Base-by-base conservation (phyloP, 2,113 vertebrate genomes). In the Mionectes macconnelli region DNA sequence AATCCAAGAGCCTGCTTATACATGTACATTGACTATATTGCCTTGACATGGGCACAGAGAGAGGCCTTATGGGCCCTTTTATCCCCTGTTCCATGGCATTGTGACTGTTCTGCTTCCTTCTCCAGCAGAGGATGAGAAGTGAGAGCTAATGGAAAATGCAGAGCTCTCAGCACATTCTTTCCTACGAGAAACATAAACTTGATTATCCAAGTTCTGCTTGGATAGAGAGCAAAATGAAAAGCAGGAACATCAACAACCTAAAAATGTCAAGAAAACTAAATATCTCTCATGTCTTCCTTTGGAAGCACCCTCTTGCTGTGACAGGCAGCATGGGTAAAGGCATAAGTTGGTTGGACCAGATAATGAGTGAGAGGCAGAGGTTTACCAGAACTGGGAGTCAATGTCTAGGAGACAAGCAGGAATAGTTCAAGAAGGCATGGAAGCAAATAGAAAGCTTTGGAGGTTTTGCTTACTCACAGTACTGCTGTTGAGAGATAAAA, bases 391-490 rank as follows among this genome's bases (percentile, higher is more conserved):
- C 4, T 87, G 66, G 4, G 39, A 70, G 44, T 33, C 56, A 40
- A 18, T 37, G 31, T 6, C 7, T 37, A 72, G n/a, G 8, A 52
- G 18, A 35, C 24, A 31, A 67, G 23, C 20, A 50, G 4, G 4
- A 59, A 63, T 27, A 70, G 6, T 10, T 78, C 45, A 12, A 13
- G 64, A 84, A 76, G 11, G 3, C 16, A 10, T 31, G 10, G 12
- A 12, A 63, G 17, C 39, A 14, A 13, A 35, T 8, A 40, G 25
- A 50, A 82, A 72, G 12, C 1, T 80, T 67, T 80, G 20, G 2
- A 7, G 1, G 0, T 2, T 56, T 62, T 50, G 7, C 2, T 76
- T 40, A 3, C 8, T 55, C 21, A 12, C 9, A 22, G 19, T 45
- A 11, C 30, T 60, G 2, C 15, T 28, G 3, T 0, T 80, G 35